These are phyloP conservation scores for Tinea trinotella DNA, from an alignment of 2,888 invertebrate genomes.

Conservation along the genomic window DNA sequence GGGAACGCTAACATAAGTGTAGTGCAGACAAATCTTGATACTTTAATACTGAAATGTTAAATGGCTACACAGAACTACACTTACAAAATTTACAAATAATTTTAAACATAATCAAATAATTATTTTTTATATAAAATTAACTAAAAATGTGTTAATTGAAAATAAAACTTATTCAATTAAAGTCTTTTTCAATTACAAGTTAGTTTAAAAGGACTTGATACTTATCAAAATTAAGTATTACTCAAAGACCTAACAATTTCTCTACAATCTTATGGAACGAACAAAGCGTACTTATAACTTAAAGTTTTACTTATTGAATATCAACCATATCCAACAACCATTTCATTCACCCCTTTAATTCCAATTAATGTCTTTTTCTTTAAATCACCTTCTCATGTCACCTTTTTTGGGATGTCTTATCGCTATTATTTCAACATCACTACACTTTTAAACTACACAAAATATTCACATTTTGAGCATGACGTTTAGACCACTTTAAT, in stretches of 20 bases:
- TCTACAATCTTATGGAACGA: slow-evolving; percentile 50
- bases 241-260: slow-evolving; percentile 51
- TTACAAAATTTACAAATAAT: not conserved
- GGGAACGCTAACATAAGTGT: not conserved
- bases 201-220: slow-evolving; percentile 7
- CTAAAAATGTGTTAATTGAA: slow-evolving; percentile 5
- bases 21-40: slow-evolving; percentile 8
- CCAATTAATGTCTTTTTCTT: slow-evolving; percentile 49
- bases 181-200: slow-evolving; percentile 14
- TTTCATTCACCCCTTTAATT: slow-evolving; percentile 43
- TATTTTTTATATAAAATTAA: not conserved
- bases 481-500: not conserved
- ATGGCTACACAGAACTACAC: not conserved
- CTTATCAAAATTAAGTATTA: slow-evolving; percentile 39
- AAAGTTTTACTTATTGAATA: slow-evolving; percentile 38
- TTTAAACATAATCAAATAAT: not conserved
- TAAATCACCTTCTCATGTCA: slow-evolving; percentile 65
- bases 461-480: slow-evolving; percentile 11
- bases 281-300: slow-evolving; percentile 52
- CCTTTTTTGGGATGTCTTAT: slow-evolving; percentile 30
- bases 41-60: slow-evolving; percentile 1
- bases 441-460: slow-evolving; percentile 35
- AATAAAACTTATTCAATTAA: slow-evolving; percentile 7
- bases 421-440: slow-evolving; percentile 33
- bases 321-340: slow-evolving; percentile 59